phyloP scores from a whole-genome alignment of 1,140 invertebrate genomes.

The Leptinotarsa lineolata region DNA sequence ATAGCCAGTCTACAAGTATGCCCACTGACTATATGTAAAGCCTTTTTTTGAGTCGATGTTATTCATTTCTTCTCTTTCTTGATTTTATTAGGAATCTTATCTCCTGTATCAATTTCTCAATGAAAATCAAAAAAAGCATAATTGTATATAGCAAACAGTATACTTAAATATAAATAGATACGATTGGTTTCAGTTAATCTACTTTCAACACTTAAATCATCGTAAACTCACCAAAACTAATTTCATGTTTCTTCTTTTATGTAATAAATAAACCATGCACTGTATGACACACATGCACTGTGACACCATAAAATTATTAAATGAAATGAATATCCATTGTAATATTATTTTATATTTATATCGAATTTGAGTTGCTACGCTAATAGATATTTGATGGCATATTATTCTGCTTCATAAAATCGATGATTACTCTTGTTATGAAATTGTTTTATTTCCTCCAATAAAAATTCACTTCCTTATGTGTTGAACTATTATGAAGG shows the following conservation, averaged over 20 bases:
- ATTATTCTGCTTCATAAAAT: constrained; percentile 6
- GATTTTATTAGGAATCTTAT: too few relatives aligned
- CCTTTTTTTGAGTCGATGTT: too few relatives aligned
- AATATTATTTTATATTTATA: constrained; percentile 4
- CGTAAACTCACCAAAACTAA: not conserved
- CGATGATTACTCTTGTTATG: not conserved
- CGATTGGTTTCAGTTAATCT: too few relatives aligned
- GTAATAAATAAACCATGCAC: not conserved
- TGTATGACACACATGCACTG: not conserved
- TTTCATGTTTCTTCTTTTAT: not conserved
- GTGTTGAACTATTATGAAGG: not conserved
- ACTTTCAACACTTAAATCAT: not conserved
- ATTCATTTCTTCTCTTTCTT: too few relatives aligned
- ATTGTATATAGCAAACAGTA: too few relatives aligned
- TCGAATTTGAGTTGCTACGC: not conserved
- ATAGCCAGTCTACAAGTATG: too few relatives aligned
- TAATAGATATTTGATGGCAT: not conserved
- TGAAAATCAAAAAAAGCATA: too few relatives aligned
- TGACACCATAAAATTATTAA: not conserved
- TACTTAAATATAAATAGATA: too few relatives aligned
- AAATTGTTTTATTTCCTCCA: not conserved
- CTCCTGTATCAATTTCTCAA: too few relatives aligned
- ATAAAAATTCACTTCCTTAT: not conserved
- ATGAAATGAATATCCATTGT: not conserved
- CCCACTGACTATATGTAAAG: too few relatives aligned